Percentiles rank a stretch among this genome's conserved stretches.
Conservation (phyloP, 2,888 invertebrate species). For the Teinopalpus imperialis region DNA sequence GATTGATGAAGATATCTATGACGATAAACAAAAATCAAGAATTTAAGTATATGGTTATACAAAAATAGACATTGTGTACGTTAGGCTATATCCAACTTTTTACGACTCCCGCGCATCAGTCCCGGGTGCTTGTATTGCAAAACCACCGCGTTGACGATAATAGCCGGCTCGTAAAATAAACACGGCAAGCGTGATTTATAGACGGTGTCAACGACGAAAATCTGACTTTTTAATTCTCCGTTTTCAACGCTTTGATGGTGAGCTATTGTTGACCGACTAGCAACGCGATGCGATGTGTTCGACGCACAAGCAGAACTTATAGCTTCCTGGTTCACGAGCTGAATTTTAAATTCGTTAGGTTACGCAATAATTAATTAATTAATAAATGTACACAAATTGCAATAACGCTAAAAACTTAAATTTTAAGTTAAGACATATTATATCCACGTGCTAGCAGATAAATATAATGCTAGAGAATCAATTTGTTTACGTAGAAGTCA, state of each 20-base stretch:
- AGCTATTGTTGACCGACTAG: conserved; percentile 56
- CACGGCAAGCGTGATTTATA: conserved; percentile 70
- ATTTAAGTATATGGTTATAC: too few species aligned
- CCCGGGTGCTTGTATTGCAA: conserved; percentile 62
- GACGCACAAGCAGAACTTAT: background rate
- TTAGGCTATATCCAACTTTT: conserved; percentile 65
- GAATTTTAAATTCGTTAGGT: too few species aligned
- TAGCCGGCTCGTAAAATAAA: conserved; percentile 76
- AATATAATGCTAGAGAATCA: too few species aligned
- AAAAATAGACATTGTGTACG: too few species aligned
- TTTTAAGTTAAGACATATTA: too few species aligned
- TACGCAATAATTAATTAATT: too few species aligned
- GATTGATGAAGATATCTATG: too few species aligned
- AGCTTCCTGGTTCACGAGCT: conserved; percentile 2
- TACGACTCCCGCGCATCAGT: conserved; percentile 59
- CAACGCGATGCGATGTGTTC: conserved; percentile 10
- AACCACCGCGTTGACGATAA: conserved; percentile 73
- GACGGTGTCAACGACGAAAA: conserved; percentile 70
- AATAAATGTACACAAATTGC: too few species aligned
- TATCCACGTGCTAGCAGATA: too few species aligned
- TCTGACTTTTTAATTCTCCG: conserved; percentile 63
- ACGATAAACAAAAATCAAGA: too few species aligned
- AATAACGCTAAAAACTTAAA: too few species aligned
- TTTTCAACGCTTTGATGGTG: conserved; percentile 66
- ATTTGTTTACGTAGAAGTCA: too few species aligned